Conservation (phyloP, 1,140 invertebrate species). For the Camponotus pennsylvanicus region DNA sequence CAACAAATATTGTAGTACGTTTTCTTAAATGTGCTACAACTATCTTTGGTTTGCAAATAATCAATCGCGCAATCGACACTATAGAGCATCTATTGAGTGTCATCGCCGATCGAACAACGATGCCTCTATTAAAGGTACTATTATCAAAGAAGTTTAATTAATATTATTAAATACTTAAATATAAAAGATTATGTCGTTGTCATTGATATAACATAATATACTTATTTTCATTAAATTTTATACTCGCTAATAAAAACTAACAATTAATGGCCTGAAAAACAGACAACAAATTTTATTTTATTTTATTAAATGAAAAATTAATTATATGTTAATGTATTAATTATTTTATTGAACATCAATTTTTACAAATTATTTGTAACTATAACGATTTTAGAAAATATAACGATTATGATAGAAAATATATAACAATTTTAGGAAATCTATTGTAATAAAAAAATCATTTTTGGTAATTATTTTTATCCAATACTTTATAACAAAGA, state of each 20-base stretch:
- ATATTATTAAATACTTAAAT: neutral
- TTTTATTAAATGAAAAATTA: no score
- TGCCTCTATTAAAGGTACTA: constrained; percentile 85
- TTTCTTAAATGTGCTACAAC: constrained; percentile 82
- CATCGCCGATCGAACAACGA: constrained; percentile 79
- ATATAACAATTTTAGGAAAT: no score
- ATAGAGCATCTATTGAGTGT: constrained; percentile 86
- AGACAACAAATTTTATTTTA: no score
- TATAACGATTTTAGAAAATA: no score
- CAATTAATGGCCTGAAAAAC: no score
- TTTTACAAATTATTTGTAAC: no score
- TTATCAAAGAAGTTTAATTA: neutral
- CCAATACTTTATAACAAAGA: no score
- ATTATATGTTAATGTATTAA: no score
- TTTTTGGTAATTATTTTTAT: no score
- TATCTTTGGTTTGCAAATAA: constrained; percentile 86
- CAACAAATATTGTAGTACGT: constrained; percentile 51
- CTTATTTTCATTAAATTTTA: neutral
- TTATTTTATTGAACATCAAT: no score
- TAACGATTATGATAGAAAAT: no score
- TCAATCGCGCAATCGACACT: constrained; percentile 85
- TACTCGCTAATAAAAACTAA: neutral
- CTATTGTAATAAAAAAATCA: no score
- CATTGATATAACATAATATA: neutral
- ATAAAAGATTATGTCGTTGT: neutral